Evolutionary conservation across 2,797 vertebrate species (phyloP), one percentile per base, ranked within the genome.

Genomic region (Danio albolineatus): DNA sequence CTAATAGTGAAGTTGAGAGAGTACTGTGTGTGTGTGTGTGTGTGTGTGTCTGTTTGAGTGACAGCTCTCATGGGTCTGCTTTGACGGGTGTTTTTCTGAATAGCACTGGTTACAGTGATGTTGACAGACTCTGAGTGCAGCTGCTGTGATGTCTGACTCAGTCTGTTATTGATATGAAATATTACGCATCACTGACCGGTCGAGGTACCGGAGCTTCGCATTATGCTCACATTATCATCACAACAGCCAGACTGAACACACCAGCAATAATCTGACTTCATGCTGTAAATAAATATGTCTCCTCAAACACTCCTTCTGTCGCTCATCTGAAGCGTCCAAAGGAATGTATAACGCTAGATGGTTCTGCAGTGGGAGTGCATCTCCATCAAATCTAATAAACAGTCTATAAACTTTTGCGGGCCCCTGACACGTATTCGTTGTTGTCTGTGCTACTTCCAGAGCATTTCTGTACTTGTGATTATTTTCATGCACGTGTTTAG

Each of bases 81-180:
- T 74, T 19, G 62, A 59, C 10, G 14, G 62, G 69, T 76, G 73
- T 39, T 48, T 56, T 56, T 61, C 73, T 73, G n/a, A 66, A 56
- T 83, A 61, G 51, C 46, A 49, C 9, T 53, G n/a, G 28, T 49
- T 44, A 44, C 41, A 21, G 69, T 73, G 48, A 56, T 61, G 56
- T 71, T 76, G 61, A 76, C 49, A 76, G 74, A 56, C 51, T 14
- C 76, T 61, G 70, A 70, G 38, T 46, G 12, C 61, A 36, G 56
- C 62, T 61, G 62, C 66, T 61, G 48, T 61, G 60, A 39, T 14
- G 62, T 75, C 75, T 78, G 57, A 70, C 56, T 73, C 82, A 80
- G n/a, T 36, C 36, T 43, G 66, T 67, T 77, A 69, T 77, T 67
- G 75, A 67, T 62, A 77, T 69, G 17, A 69, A 77, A 77, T 69